Base-by-base conservation (phyloP, 1,140 invertebrate genomes). In the Drosophila trapezifrons region DNA sequence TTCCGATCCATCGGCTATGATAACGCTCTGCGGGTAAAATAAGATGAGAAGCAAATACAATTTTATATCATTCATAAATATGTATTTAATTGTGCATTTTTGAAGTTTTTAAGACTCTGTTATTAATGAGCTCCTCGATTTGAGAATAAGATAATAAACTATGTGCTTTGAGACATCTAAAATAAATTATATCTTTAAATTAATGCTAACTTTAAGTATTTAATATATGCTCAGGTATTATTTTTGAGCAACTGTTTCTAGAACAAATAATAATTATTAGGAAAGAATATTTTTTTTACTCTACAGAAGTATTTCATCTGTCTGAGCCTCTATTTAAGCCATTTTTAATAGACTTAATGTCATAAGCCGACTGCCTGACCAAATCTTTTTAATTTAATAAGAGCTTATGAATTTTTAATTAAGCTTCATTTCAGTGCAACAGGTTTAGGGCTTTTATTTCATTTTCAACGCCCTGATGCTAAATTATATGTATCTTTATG, bases 1-100 rank as follows among this genome's bases (percentile, higher is more conserved):
- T 42, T 93, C 92, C 9, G 92, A 93, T 10, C 93, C 92, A 80
- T 93, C 92, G 54, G 90, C 87, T 49, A 94, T 84, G 12, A 91
- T 75, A 2, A 93, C 90, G 51, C 84, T 91, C 93, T 94, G 65
- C 0, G 60, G 37, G 69, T 51, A 42, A 25, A 46, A 57, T 22
- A 63, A 46, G 13, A 38, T 3, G 1, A 40, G 0, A 43, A 15
- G 2, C 0, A 17, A 32, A 40, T 17, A 60, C 20, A 27, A 22
- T 40, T 45, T 46, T 49, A 18, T 35, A 51, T 9, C 13, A 35
- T 51, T 32, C 1, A 10, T 15, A 35, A 54, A 18, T 20, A 43
- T 18, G 10, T n/a, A 15, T 37, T 5, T 37, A 37, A n/a, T n/a
- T n/a, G n/a, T n/a, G 5, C 6, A n/a, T 38, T n/a, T 38, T 37